phyloP scores from a whole-genome alignment of 2,113 vertebrate genomes.

The Centropus unirufus region DNA sequence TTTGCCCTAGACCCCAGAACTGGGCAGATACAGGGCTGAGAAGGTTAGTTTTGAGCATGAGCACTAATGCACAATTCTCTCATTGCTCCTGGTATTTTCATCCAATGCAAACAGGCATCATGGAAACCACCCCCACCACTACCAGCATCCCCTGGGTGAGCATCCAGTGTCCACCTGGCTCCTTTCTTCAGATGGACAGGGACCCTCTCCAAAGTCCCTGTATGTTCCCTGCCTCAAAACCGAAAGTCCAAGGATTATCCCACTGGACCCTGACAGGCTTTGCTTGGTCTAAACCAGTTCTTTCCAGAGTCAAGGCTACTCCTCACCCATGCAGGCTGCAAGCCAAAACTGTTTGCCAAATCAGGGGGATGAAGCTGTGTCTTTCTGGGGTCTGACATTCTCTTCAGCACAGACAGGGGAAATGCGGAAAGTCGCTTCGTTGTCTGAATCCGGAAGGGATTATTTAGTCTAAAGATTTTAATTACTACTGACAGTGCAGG shows the following conservation, averaged over 20 bases:
- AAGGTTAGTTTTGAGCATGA: neutral
- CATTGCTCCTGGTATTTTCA: neutral
- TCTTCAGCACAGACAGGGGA: neutral
- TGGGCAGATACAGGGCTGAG: rapidly evolving
- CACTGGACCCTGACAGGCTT: neutral
- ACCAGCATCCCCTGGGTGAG: neutral
- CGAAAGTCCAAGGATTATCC: neutral
- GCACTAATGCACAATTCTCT: neutral
- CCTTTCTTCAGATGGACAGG: neutral
- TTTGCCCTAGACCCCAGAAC: neutral
- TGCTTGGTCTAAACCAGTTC: neutral
- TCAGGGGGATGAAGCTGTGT: neutral
- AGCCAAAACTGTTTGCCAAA: neutral
- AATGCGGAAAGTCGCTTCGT: rapidly evolving
- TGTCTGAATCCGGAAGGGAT: neutral
- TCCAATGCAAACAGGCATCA: neutral
- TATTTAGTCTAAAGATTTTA: neutral
- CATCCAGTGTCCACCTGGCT: neutral
- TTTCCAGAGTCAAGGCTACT: neutral
- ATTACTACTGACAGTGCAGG: neutral
- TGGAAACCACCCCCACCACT: neutral
- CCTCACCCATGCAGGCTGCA: rapidly evolving
- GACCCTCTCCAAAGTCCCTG: neutral
- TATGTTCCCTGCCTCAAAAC: neutral
- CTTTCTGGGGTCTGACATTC: neutral